Conservation (phyloP, 1,140 invertebrate species). For the Tyrophagus putrescentiae region DNA sequence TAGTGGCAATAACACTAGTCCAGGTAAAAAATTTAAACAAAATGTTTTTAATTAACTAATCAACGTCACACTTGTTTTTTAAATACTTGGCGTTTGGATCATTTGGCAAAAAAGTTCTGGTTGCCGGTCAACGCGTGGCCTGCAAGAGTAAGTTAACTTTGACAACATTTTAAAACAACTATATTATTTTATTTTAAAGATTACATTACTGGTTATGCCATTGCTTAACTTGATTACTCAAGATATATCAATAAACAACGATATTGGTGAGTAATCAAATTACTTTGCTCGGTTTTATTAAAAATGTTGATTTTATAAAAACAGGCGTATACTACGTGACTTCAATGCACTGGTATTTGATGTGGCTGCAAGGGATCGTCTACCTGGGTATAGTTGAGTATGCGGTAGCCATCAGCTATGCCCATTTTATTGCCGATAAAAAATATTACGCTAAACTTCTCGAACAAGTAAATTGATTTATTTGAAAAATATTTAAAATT, state of each 20-base stretch:
- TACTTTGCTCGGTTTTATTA: too few species aligned
- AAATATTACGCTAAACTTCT: not conserved
- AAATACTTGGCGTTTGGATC: constrained; percentile 23
- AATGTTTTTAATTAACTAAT: too few species aligned
- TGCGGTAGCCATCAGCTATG: constrained; percentile 12
- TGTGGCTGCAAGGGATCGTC: constrained; percentile 15
- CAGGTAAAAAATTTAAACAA: too few species aligned
- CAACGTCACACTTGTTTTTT: too few species aligned
- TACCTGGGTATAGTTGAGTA: constrained; percentile 16
- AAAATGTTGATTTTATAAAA: too few species aligned
- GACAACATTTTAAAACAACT: too few species aligned
- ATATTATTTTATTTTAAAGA: not conserved
- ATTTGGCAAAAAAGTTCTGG: constrained; percentile 26
- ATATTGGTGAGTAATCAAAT: too few species aligned
- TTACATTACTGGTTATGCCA: constrained; percentile 12
- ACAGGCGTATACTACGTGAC: constrained; percentile 15
- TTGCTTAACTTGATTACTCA: constrained; percentile 16
- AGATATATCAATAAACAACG: constrained; percentile 18
- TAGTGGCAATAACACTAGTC: too few species aligned
- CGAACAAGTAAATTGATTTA: not conserved
- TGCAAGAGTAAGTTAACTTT: constrained; percentile 24
- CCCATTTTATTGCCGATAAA: constrained; percentile 20
- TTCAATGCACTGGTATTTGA: constrained; percentile 23
- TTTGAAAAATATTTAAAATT: not conserved
- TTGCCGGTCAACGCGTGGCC: constrained; percentile 26